Base-by-base conservation (phyloP, 2,888 invertebrate species). In the Sipha maydis region DNA sequence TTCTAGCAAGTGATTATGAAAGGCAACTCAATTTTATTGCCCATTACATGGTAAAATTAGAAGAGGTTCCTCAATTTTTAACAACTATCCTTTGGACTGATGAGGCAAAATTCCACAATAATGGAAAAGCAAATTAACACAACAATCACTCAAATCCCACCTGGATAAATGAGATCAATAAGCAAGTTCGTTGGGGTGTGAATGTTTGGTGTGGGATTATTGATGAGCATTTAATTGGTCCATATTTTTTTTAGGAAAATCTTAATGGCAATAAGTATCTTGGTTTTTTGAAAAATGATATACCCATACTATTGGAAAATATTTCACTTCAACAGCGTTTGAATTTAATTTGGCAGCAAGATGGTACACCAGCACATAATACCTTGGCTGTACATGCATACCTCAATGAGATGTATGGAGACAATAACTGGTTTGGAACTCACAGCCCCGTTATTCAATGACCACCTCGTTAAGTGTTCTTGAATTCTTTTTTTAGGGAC, bases 181-280 rank as follows among this genome's bases (percentile, higher is more conserved):
- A 34, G 4, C 34, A 73, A 73, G 17, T 73, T 73, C 73, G 21
- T 34, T 73, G 31, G 31, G 17, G 31, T 34, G 73, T 73, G 31
- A 73, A 73, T 73, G 73, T 34, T 73, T 73, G 34, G 73, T 73
- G 73, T 73, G n/a, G 73, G 73, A 34, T 73, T 73, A 34, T 34
- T 73, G 34, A 73, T 73, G 73, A 73, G 19, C 19, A 73, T 73
- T 73, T 73, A 73, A 34, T 73, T 34, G 73, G 73, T 34, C 34
- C 34, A 34, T 73, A 73, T 73, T 31, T 73, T 34, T 19, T 73
- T 73, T 3, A 41, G 38, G 38, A 41, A 41, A 41, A 41, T 41
- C 38, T 41, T 41, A 41, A 41, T 41, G 38, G 38, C 38, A 41
- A 41, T 41, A 41, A 41, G 38, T 41, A 41, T 41, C n/a, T n/a